These are phyloP conservation scores for Chelmon rostratus DNA, from an alignment of 2,797 vertebrate species.

Conservation along the genomic window DNA sequence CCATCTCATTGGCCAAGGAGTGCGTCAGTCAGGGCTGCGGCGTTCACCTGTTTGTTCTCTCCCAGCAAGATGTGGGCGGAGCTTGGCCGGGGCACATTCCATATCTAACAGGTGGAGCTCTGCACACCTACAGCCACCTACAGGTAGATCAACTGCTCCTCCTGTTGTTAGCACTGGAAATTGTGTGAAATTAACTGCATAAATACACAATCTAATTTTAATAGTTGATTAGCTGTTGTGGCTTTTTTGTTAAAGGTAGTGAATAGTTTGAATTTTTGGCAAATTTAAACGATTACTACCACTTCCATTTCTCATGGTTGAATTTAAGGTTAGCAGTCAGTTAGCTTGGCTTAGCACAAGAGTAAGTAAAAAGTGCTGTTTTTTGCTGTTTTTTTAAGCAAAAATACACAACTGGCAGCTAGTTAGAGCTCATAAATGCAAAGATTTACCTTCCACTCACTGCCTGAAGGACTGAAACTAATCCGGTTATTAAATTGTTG, in stretches of 20 bases:
- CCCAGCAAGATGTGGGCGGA: conserved; percentile 83
- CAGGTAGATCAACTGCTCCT: conserved; percentile 73
- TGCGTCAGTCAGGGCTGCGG: conserved; percentile 86
- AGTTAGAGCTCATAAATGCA: neutral
- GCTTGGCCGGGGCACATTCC: conserved; percentile 86
- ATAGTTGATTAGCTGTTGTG: neutral
- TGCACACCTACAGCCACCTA: conserved; percentile 82
- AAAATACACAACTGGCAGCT: neutral
- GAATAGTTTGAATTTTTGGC: neutral
- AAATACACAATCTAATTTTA: neutral
- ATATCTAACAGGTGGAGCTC: conserved; percentile 83
- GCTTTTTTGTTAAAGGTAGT: neutral
- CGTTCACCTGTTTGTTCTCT: conserved; percentile 85
- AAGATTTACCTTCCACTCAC: neutral
- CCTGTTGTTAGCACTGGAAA: rapidly evolving
- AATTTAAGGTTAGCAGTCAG: neutral
- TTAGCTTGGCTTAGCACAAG: neutral
- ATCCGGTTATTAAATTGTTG: neutral
- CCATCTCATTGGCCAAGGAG: conserved; percentile 79
- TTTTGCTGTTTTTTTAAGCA: neutral
- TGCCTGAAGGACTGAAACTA: no score
- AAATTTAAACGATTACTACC: neutral
- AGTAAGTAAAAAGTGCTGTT: neutral
- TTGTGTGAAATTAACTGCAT: neutral
- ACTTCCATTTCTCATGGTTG: neutral